These are phyloP conservation scores for Pipa parva DNA, from an alignment of 2,113 vertebrate species.

Conservation along the genomic window DNA sequence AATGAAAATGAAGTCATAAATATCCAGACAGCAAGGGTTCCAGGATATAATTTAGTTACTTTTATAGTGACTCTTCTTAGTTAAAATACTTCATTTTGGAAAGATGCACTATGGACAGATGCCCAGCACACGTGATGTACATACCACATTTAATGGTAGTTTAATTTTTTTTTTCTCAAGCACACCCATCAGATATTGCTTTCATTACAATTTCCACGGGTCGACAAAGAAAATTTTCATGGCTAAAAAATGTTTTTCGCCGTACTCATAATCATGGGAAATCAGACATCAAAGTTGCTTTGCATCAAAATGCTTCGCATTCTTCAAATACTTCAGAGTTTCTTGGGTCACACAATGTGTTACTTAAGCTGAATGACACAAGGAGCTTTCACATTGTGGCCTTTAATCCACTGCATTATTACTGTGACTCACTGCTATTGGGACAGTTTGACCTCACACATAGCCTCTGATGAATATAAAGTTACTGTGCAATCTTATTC, in stretches of 20 bases:
- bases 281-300: constrained; percentile 59
- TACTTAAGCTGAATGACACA: constrained; percentile 66
- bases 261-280: constrained; percentile 59
- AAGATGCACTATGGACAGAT: no score
- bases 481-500: neutral
- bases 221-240: neutral
- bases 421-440: constrained; percentile 57
- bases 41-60: no score
- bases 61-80: no score
- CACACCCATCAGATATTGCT: no score
- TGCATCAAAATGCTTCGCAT: constrained; percentile 62
- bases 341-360: constrained; percentile 54
- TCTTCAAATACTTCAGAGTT: constrained; percentile 61
- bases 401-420: constrained; percentile 50
- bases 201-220: no score
- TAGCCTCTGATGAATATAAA: constrained; percentile 33
- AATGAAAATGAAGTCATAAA: no score
- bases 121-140: no score
- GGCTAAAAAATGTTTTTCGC: constrained; percentile 40
- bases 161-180: no score
- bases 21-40: no score
- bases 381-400: constrained; percentile 42
- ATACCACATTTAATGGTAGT: no score
- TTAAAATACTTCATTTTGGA: no score
- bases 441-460: constrained; percentile 50